phyloP scores from a whole-genome alignment of 2,888 invertebrate species.

The Pandemis cinnamomeana region DNA sequence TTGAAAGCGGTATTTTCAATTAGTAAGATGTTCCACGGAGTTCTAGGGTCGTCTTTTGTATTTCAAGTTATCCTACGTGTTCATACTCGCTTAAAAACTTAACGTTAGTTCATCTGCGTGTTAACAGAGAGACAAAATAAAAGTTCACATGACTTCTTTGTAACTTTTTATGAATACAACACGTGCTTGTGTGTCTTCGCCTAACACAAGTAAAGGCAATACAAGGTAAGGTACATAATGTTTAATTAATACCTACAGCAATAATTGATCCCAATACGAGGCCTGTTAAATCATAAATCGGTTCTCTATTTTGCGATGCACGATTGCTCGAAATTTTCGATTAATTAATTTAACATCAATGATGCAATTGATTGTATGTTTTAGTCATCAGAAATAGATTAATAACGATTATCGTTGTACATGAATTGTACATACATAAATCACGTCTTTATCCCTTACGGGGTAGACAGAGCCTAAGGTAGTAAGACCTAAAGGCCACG shows the following conservation, averaged over 20 bases:
- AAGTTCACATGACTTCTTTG: no score
- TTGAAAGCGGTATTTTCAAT: no score
- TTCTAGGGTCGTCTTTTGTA: no score
- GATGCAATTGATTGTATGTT: background rate
- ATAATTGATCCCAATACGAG: slow-evolving; percentile 3
- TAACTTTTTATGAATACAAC: no score
- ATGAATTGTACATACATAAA: background rate
- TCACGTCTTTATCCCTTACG: no score
- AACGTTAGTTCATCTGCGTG: background rate
- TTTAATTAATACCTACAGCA: background rate
- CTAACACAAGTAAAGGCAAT: no score
- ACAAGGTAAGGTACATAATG: background rate
- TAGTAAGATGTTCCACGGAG: no score
- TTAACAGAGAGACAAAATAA: background rate
- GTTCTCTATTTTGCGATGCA: background rate
- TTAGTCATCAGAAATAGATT: background rate
- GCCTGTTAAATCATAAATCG: slow-evolving; percentile 9
- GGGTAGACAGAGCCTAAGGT: no score
- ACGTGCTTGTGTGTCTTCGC: no score
- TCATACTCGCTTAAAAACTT: no score
- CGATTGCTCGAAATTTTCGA: background rate
- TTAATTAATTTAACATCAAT: slow-evolving; percentile 13
- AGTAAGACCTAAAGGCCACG: no score
- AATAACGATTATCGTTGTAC: background rate
- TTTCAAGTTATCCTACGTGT: no score